A percentile compares a stretch with the other conserved stretches of the same genome.
Evolutionary conservation across 2,888 invertebrate genomes (phyloP).

Genomic region (Sialis fuliginosa): DNA sequence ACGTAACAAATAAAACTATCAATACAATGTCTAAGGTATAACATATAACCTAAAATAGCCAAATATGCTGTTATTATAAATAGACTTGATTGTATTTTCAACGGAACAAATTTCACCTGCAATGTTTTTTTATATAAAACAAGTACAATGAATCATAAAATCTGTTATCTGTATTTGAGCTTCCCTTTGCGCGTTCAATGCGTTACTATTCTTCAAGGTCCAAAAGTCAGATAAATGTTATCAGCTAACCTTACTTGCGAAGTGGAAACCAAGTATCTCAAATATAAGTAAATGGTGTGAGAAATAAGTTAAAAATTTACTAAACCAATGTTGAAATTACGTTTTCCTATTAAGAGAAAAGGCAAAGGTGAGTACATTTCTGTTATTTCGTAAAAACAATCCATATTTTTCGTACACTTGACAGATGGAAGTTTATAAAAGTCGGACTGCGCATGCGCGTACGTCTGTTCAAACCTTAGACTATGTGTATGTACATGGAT

Average conservation of each 20-base stretch:
- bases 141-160: no score
- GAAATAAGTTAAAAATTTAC: background rate
- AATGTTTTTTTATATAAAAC: no score
- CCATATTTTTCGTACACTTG: no score
- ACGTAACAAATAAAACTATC: no score
- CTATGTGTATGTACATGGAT: constrained; percentile 1
- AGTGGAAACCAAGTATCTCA: background rate
- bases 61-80: no score
- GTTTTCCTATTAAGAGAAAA: constrained; percentile 19
- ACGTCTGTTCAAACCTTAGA: background rate
- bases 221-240: constrained; percentile 2
- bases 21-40: no score
- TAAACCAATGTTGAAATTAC: constrained; percentile 18
- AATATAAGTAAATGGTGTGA: background rate
- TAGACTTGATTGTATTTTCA: no score
- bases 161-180: no score
- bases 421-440: no score
- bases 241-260: constrained; percentile 3
- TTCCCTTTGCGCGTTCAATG: no score
- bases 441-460: background rate
- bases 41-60: no score
- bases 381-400: background rate
- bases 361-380: constrained; percentile 16
- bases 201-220: background rate
- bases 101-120: no score